Base-by-base conservation (phyloP, 2,888 invertebrate genomes). In the Himalopsyche japonica region DNA sequence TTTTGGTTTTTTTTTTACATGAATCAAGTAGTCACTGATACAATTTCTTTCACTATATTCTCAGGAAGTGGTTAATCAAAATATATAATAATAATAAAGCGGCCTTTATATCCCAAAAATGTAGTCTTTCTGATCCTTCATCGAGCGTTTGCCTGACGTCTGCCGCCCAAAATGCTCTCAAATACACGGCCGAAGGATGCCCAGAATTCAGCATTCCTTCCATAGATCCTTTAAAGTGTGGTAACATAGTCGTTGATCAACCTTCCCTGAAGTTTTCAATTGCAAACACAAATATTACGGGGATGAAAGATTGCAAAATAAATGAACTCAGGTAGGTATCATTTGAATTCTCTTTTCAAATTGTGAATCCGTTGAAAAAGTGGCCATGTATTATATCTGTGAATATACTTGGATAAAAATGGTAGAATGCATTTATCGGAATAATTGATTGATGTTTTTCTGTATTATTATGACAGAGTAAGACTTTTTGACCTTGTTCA, bases 311-410 rank as follows among this genome's bases (percentile, higher is more conserved):
- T 24, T 80, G 85, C 24, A 86, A 34, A 15, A 85, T 87, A 24
- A 86, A 87, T 27, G 79, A 80, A 64, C 37, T 87, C n/a, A 86
- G 82, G 87, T 87, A 82, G 79, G 78, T 77, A 4, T 49, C 15
- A 64, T 15, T n/a, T 70, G 4, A 70, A 43, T 2, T 57, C 20
- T 57, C 8, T 57, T 57, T 10, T 8, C 24, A 57, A 57, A 20
- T 57, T 24, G 2, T 6, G 24, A 24, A 57, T 57, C n/a, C 6
- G 8, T 34, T 34, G 34, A 34, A 37, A 10, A 7, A 10, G 0
- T 7, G 37, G 37, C 37, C 7, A 37, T 37, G 2, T 37, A 5
- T 37, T n/a, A 15, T 18, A 48, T 48, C 48, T 7, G 2, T n/a
- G 15, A 48, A 48, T 48, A 48, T 15, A 0, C 34, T n/a, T 18